Evolutionary conservation across 2,797 vertebrate species (phyloP), one percentile per base, ranked within the genome.

Genomic region (Molossus molossus): DNA sequence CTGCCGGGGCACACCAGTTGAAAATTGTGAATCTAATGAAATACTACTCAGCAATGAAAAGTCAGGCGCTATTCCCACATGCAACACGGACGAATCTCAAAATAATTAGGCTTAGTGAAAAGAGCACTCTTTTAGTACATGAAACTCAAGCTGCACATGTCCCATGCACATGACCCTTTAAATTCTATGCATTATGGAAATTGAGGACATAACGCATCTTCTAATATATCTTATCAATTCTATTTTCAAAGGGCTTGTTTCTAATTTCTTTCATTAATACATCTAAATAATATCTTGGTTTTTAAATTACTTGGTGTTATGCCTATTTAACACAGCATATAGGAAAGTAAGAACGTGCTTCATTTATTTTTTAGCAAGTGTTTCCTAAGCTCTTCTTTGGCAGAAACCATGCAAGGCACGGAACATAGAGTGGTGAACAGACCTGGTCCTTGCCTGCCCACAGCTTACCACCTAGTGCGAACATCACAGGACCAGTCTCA

Each of bases 211-310:
- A 72, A 65, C 73, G 29, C 8, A 72, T 33, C 37, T 83, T 55
- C 65, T 73, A 65, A 62, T 64, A 60, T 17, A 57, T 1, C 3
- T 18, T 33, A 76, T 15, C 45, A 76, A 77, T n/a, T 57, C 33
- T 5, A 72, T 53, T 93, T 79, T 69, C 37, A 69, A 81, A 45
- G 20, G 4, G 15, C 3, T 20, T 20, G n/a, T 88, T 83, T 84
- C 27, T 17, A 90, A 70, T 82, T 76, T 65, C 17, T 88, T 83
- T 88, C 45, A 87, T 70, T 93, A 73, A 57, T 88, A 90, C 1
- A 80, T 70, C 53, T 87, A 94, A 77, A 84, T 58, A 93, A 53
- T 33, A 11, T 13, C 17, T 92, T 85, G 67, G 6, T 69, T 94
- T 96, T 67, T 67, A 89, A 88, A 84, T 90, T 58, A 69, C 4